These are phyloP conservation scores for Momotus momota DNA, from an alignment of 2,797 vertebrate species.

Conservation along the genomic window DNA sequence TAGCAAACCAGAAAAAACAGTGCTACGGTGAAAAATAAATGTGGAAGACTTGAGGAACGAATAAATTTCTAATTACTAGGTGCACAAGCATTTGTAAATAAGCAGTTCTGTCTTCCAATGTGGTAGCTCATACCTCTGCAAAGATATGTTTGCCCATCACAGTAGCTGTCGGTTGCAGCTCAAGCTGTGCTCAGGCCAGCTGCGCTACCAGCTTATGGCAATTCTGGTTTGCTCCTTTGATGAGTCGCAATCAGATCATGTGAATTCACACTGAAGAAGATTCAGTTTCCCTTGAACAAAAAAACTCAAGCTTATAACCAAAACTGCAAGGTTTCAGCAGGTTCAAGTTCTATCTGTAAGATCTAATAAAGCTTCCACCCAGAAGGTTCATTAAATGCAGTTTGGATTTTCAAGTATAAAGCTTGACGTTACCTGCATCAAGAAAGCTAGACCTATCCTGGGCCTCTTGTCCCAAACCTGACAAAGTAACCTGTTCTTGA, in stretches of 20 bases:
- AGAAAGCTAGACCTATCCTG: background rate
- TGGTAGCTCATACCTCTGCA: background rate
- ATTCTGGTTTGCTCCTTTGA: background rate
- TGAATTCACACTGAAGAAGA: background rate
- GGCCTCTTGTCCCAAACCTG: background rate
- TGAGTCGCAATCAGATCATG: background rate
- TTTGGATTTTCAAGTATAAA: background rate
- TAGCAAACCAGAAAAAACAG: background rate
- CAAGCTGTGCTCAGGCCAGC: background rate
- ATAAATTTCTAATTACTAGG: background rate
- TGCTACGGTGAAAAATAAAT: background rate
- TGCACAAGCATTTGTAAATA: background rate
- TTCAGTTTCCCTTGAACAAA: background rate
- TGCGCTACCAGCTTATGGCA: background rate
- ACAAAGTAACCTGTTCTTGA: background rate
- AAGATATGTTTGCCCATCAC: background rate
- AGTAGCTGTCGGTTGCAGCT: background rate
- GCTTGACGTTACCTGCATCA: background rate
- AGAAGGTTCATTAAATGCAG: background rate
- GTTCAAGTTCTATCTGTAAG: background rate
- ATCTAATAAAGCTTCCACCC: background rate
- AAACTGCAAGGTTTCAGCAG: background rate
- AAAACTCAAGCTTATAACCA: background rate
- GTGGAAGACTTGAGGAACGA: background rate
- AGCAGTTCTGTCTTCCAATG: background rate